Conservation (phyloP, 2,113 vertebrate species). For the Struthidea cinerea region DNA sequence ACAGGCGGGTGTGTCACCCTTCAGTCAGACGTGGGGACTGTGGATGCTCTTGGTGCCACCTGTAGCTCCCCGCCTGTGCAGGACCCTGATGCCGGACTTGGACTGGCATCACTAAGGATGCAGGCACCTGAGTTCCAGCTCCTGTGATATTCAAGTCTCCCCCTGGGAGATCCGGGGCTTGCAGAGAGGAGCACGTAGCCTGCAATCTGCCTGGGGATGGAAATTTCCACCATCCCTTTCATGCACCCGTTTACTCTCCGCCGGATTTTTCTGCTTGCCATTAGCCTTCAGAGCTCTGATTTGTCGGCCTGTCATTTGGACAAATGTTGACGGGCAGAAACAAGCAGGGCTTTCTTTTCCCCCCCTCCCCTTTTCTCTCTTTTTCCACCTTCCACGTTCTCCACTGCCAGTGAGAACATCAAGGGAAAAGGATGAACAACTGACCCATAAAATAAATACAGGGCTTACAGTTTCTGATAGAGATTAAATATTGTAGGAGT, state of each 20-base stretch:
- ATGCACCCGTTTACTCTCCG: neutral
- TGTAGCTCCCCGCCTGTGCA: accelerated
- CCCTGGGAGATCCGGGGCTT: neutral
- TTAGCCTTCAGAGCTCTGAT: constrained; percentile 58
- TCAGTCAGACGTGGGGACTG: accelerated
- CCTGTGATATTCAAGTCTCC: accelerated
- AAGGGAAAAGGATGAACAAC: constrained; percentile 67
- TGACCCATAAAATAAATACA: constrained; percentile 72
- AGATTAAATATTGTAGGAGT: constrained; percentile 74
- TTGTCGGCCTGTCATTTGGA: constrained; percentile 70
- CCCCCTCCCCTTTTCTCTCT: neutral
- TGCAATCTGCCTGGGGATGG: neutral
- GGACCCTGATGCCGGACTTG: accelerated
- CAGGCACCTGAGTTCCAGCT: accelerated
- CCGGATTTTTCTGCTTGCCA: constrained; percentile 56
- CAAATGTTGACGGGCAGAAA: constrained; percentile 63
- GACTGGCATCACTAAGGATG: accelerated
- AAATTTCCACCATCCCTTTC: neutral
- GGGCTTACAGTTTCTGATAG: constrained; percentile 67
- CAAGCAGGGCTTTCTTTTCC: neutral
- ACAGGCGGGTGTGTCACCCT: neutral
- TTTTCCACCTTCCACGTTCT: neutral
- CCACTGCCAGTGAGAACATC: constrained; percentile 38
- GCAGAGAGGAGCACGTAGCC: neutral
- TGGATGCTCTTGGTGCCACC: neutral